Base-by-base conservation (phyloP, 2,888 invertebrate genomes). In the Caenorhabditis panamensis region DNA sequence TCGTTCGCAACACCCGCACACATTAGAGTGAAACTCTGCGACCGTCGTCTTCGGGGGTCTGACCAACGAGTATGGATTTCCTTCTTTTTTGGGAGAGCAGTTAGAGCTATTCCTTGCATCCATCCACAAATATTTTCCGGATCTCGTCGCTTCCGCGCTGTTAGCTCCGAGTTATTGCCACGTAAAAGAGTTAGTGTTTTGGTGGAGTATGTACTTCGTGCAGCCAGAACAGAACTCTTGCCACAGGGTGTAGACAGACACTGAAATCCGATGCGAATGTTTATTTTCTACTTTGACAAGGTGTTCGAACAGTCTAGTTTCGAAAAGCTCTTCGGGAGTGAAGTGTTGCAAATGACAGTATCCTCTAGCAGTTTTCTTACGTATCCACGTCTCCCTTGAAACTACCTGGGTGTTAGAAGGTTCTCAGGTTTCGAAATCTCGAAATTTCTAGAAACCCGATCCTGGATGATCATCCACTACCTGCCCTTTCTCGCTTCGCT, bases 1-100 rank as follows among this genome's bases (percentile, higher is more conserved):
- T 16, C 58, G 18, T n/a, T 37, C 58, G 58, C 58, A 58, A 58
- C 58, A 56, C 26, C 20, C 20, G 49, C 22, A 49, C 22, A 56
- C 31, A 31, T 56, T 56, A 31, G 28, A 51, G n/a, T 20, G 36
- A 16, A 5, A 54, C 11, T 28, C 2, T 26, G 26, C 26, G 41
- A 31, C 31, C 31, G 31, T 31, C 31, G 9, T 9, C 31, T n/a
- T n/a, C n/a, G n/a, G n/a, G n/a, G 31, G 9, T 4, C 5, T 31
- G 31, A 31, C 31, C 31, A 31, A 31, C 31, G 31, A 31, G 5
- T 41, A 13, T 41, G 9, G 9, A 41, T 41, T 16, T 41, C 16
- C 41, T 31, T 41, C 16, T 13, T 31, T 4, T 31, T 31, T 31
- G 31, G 31, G 31, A 31, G 31, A 6, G 31, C 31, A 4, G 9